Percentiles rank a stretch among this genome's conserved stretches.
Evolutionary conservation across 92 coral and sea anemone species (phyloP).

Genomic region (Metridium senile): DNA sequence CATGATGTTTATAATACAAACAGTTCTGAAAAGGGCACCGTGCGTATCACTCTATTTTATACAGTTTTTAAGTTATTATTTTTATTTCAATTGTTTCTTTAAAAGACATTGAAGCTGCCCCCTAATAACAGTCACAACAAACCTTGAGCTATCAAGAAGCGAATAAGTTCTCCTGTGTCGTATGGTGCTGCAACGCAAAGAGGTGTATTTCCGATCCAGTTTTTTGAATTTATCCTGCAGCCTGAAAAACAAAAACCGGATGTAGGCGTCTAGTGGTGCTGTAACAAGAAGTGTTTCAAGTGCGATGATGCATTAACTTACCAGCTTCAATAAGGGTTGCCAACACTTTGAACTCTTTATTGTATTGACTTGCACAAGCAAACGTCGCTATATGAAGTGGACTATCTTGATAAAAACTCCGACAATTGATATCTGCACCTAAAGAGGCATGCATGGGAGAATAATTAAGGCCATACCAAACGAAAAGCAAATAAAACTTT

Average conservation of each 20-base stretch:
- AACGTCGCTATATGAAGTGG: constrained; percentile 91
- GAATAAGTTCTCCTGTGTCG: constrained; percentile 72
- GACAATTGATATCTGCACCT: constrained; percentile 81
- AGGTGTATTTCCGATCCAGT: constrained; percentile 94
- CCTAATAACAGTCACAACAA: neutral
- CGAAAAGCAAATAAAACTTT: neutral
- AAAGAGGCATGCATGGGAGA: neutral
- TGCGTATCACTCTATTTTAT: no score
- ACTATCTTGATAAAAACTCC: constrained; percentile 76
- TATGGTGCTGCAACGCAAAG: constrained; percentile 84
- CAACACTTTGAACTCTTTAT: constrained; percentile 52
- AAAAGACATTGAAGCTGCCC: no score
- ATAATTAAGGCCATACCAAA: no score
- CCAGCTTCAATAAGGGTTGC: constrained; percentile 72
- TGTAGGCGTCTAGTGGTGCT: neutral
- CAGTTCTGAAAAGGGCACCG: no score
- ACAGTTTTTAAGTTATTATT: no score
- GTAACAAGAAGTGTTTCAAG: neutral
- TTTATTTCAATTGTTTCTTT: no score
- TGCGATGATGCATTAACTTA: no score
- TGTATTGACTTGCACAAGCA: constrained; percentile 68
- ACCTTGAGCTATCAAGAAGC: constrained; percentile 77
- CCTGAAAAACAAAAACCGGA: constrained; percentile 43
- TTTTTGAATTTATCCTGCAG: constrained; percentile 74
- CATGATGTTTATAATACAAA: no score